Conservation (phyloP, 1,140 invertebrate genomes). For the Augochlora pura region DNA sequence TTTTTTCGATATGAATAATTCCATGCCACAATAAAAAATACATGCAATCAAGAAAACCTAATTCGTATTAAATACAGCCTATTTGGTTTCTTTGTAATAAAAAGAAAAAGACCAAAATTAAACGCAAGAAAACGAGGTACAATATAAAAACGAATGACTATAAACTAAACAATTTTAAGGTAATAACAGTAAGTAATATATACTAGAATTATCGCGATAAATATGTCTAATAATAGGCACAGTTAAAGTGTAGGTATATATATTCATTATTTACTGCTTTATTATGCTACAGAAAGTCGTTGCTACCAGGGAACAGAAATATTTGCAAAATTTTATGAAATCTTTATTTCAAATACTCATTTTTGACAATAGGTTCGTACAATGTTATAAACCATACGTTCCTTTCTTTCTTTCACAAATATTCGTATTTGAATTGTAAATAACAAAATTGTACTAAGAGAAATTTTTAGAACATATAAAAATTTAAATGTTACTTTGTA, state of each 20-base stretch:
- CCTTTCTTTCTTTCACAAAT: slow-evolving; percentile 51
- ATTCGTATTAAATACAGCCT: slow-evolving; percentile 12
- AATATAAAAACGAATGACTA: slow-evolving; percentile 66
- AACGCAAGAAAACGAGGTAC: slow-evolving; percentile 42
- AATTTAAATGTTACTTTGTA: slow-evolving; percentile 16
- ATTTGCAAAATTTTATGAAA: slow-evolving; percentile 67
- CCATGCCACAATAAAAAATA: slow-evolving; percentile 42
- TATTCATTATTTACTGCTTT: slow-evolving; percentile 64
- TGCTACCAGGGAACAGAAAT: slow-evolving; percentile 77
- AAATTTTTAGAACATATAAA: slow-evolving; percentile 1
- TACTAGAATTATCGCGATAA: slow-evolving; percentile 61
- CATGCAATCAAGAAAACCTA: slow-evolving; percentile 42
- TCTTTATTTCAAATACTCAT: slow-evolving; percentile 69
- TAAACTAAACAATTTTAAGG: slow-evolving; percentile 65
- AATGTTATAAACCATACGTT: slow-evolving; percentile 64
- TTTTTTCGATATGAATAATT: slow-evolving; percentile 51
- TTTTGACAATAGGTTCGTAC: slow-evolving; percentile 72
- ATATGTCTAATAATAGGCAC: slow-evolving; percentile 76
- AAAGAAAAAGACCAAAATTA: slow-evolving; percentile 55
- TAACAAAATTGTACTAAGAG: slow-evolving; percentile 28
- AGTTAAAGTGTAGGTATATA: slow-evolving; percentile 74
- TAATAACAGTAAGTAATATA: slow-evolving; percentile 69
- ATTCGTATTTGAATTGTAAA: slow-evolving; percentile 47
- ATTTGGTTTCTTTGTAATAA: slow-evolving; percentile 47
- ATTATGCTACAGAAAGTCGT: slow-evolving; percentile 70